Evolutionary conservation across 2,888 invertebrate species (phyloP).

Genomic region (Dione juno): DNA sequence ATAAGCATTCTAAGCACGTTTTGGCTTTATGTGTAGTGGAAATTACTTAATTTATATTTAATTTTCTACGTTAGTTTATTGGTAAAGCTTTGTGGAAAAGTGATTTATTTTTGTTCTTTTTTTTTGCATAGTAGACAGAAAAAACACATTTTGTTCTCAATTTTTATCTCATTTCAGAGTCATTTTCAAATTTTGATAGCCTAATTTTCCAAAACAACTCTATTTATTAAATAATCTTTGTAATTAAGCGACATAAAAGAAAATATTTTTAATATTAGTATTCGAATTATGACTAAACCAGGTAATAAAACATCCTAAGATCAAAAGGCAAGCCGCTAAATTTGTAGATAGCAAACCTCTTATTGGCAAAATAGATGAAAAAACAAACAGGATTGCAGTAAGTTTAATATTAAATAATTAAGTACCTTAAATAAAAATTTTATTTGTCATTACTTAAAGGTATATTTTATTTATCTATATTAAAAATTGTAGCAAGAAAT

Average conservation of each 20-base stretch:
- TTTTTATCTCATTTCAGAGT: not conserved
- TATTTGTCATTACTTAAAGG: not conserved
- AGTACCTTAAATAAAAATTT: not conserved
- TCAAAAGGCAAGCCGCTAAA: conserved; percentile 51
- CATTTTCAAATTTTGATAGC: not conserved
- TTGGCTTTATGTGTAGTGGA: not conserved
- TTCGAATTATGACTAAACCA: conserved; percentile 38
- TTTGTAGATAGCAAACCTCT: conserved; percentile 70
- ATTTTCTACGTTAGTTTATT: not conserved
- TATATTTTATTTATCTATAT: not conserved
- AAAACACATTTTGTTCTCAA: not conserved
- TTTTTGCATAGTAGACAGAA: not conserved
- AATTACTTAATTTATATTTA: not conserved
- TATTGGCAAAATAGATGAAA: conserved; percentile 63
- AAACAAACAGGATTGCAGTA: conserved; percentile 74
- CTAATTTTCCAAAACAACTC: too few relatives aligned
- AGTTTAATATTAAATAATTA: conserved; percentile 40
- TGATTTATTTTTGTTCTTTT: too few relatives aligned
- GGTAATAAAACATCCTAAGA: conserved; percentile 60
- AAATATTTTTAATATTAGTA: too few relatives aligned
- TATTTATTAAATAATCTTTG: too few relatives aligned
- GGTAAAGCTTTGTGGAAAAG: too few relatives aligned
- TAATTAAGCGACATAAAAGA: not conserved
- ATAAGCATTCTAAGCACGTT: conserved; percentile 22
- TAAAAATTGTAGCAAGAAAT: conserved; percentile 69